Conservation (phyloP, 2,113 vertebrate genomes). For the Fulica atra region DNA sequence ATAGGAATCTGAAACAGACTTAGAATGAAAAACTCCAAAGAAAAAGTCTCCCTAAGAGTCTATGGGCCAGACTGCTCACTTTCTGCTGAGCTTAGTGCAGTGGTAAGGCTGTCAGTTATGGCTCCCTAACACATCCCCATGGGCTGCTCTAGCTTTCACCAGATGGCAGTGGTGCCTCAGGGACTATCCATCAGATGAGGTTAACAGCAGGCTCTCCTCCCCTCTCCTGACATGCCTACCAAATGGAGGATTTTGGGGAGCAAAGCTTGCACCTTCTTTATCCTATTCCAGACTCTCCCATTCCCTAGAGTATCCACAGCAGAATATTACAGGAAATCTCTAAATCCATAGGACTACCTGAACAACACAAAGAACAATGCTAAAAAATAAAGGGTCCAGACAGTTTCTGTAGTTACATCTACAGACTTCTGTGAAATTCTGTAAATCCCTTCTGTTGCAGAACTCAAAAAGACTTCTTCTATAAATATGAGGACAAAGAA, state of each 20-base stretch:
- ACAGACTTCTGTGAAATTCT: background rate
- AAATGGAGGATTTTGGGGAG: background rate
- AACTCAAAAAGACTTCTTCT: background rate
- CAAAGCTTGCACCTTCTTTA: background rate
- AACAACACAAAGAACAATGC: background rate
- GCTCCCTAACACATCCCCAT: constrained; percentile 7
- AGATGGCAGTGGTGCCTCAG: constrained; percentile 71
- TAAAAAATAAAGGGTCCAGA: background rate
- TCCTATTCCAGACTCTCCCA: background rate
- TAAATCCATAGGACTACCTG: background rate
- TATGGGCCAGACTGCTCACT: background rate
- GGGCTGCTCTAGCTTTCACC: constrained; percentile 55
- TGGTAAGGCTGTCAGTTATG: constrained; percentile 9
- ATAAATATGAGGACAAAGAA: background rate
- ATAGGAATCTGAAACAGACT: background rate
- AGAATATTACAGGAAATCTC: background rate
- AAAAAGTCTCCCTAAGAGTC: background rate
- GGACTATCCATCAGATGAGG: constrained; percentile 39
- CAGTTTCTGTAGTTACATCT: background rate
- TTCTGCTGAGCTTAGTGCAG: background rate
- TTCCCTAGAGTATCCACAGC: background rate
- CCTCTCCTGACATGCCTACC: background rate
- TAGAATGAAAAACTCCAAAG: background rate
- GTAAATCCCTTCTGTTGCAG: background rate
- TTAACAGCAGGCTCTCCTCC: constrained; percentile 47